Conservation (phyloP, 1,140 invertebrate species). For the Macrobrachium nipponense region DNA sequence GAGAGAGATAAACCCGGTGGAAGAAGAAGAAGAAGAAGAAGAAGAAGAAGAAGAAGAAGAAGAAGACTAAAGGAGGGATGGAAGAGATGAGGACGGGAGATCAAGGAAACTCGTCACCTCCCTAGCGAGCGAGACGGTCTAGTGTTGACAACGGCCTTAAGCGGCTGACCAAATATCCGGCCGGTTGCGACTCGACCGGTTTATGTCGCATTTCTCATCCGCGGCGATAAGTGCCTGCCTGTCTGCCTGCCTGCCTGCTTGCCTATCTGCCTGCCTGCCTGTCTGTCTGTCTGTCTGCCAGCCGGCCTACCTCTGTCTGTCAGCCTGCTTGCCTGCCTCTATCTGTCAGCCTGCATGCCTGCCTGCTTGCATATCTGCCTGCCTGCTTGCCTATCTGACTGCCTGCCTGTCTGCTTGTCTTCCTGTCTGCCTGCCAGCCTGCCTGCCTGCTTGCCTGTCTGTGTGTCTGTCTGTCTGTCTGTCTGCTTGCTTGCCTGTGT, state of each 20-base stretch:
- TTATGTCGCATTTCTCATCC: slow-evolving; percentile 38
- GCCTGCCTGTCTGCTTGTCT: no score
- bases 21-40: not conserved
- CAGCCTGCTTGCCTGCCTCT: not conserved
- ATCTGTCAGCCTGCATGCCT: not conserved
- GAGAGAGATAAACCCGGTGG: not conserved
- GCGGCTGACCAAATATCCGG: slow-evolving; percentile 35
- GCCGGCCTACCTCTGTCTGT: not conserved
- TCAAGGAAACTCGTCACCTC: slow-evolving; percentile 2
- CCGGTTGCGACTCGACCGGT: not conserved
- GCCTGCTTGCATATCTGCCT: no score
- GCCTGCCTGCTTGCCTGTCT: no score
- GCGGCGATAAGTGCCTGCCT: slow-evolving; percentile 9
- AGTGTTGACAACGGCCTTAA: slow-evolving; percentile 39
- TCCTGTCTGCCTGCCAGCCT: no score
- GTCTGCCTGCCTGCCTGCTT: not conserved
- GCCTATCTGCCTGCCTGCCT: not conserved
- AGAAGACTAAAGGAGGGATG: not conserved
- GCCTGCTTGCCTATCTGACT: no score
- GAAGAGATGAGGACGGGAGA: slow-evolving; percentile 1
- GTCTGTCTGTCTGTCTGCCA: not conserved
- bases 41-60: not conserved
- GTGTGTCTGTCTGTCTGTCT: no score
- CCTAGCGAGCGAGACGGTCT: not conserved
- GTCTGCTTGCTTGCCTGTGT: no score